Base-by-base conservation (phyloP, 2,888 invertebrate species). In the Drosophila nr. fundita region DNA sequence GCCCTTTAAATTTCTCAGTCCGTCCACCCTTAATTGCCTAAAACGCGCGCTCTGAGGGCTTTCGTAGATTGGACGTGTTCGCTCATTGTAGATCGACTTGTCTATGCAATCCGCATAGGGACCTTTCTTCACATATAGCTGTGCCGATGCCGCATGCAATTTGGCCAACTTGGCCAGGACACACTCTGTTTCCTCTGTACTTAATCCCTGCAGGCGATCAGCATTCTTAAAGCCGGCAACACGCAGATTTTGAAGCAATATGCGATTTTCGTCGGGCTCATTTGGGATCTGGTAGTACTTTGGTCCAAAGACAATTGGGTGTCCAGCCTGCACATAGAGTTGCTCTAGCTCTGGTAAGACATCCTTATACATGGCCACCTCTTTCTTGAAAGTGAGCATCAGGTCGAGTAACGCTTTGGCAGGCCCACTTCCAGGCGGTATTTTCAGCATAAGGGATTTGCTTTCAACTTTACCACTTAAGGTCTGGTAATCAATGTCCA, bases 81-180 rank as follows among this genome's bases (percentile, higher is more conserved):
- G 2, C 13, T 80, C 79, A 2, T 48, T 78, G 60, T 58, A 29
- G 13, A 58, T 0, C 2, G 79, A 48, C 13, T 82, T 78, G 34
- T 55, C 64, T 11, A 74, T n/a, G 54, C 73, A 50, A 27, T 71
- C 69, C 11, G 58, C 64, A 42, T 78, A 83, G 5, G 64, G 38
- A 4, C 90, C 90, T 32, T 86, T 85, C 13, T 68, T 68, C 1
- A 80, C 83, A 15, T 83, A 78, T 0, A 80, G 67, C 21, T 87
- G 82, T 0, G 89, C 92, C 0, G 93, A 92, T 0, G 89, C 91
- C 2, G 92, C 93, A 84, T 92, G 92, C 40, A 91, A 75, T 38
- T 92, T 79, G 4, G 92, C 91, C 30, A 92, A 61, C 38, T 91
- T 89, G 57, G 72, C 72, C 1, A 93, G 69, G 1, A 85, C 89